Conservation (phyloP, 2,113 vertebrate genomes). For the Oceanodroma tethys region DNA sequence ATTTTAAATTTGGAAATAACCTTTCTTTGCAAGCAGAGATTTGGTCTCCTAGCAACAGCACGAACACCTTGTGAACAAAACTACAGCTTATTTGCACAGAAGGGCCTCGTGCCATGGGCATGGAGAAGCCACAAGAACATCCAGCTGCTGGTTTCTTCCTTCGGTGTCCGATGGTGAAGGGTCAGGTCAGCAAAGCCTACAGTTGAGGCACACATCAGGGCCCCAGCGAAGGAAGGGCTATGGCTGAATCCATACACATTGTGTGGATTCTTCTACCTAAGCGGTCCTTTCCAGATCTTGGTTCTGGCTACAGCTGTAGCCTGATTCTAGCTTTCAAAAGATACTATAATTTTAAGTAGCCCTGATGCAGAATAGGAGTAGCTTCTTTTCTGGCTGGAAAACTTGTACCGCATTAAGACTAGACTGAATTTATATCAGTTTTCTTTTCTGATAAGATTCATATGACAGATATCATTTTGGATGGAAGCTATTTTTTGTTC, state of each 20-base stretch:
- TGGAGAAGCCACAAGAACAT: background rate
- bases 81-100: background rate
- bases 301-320: background rate
- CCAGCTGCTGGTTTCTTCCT: background rate
- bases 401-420: background rate
- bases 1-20: background rate
- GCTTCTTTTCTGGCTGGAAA: background rate
- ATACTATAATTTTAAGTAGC: background rate
- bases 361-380: background rate
- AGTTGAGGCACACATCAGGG: background rate
- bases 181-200: background rate
- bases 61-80: background rate
- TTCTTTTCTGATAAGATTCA: background rate
- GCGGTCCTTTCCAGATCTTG: accelerated
- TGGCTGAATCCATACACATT: accelerated
- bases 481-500: background rate
- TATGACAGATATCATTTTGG: background rate
- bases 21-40: background rate
- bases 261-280: background rate
- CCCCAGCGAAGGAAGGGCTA: accelerated
- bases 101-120: background rate
- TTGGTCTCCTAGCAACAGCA: slow-evolving; percentile 47
- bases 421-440: background rate
- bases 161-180: background rate
- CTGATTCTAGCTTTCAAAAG: background rate